Base-by-base conservation (phyloP, 2,888 invertebrate species). In the Empis stercorea region DNA sequence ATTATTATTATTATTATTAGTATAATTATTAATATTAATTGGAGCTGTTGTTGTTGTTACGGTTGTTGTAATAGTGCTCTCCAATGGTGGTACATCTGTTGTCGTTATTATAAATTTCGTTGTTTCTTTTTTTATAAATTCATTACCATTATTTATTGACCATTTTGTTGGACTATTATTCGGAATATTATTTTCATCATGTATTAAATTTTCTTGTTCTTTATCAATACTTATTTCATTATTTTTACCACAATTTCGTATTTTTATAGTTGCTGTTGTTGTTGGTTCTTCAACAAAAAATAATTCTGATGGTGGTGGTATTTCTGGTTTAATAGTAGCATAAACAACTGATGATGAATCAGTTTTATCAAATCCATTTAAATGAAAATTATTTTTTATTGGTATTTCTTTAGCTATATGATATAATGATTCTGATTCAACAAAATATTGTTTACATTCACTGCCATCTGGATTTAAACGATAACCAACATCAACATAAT, bases 391-490 rank as follows among this genome's bases (percentile, higher is more conserved):
- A 30, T 66, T 61, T 48, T 65, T 65, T 61, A 11, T 13, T 16
- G 11, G 15, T 30, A 63, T 61, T 51, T 23, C 30, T 30, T 65
- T 63, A 44, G 66, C 59, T 2, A 63, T 62, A 38, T 66, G 66
- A 43, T 68, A 68, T 1, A 68, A 57, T 27, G 23, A 37, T 59
- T 73, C 65, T 49, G 71, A 56, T 62, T 73, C 62, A 47, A 62
- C 62, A 56, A 59, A 66, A n/a, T 65, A 60, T 54, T 70, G 63
- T 32, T 56, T 59, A 2, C 66, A 59, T 50, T 70, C 70, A 51
- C 68, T 68, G 45, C 70, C 70, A 55, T 70, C 70, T 5, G 69
- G 70, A 57, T 70, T 70, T 14, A 68, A 58, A 30, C 69, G 64
- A 57, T 66, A 67, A 13, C 66, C 70, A 20, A 70, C 68, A 53